Evolutionary conservation across 2,113 vertebrate species (phyloP), one percentile per base, ranked within the genome.

Genomic region (Paratilapia polleni): DNA sequence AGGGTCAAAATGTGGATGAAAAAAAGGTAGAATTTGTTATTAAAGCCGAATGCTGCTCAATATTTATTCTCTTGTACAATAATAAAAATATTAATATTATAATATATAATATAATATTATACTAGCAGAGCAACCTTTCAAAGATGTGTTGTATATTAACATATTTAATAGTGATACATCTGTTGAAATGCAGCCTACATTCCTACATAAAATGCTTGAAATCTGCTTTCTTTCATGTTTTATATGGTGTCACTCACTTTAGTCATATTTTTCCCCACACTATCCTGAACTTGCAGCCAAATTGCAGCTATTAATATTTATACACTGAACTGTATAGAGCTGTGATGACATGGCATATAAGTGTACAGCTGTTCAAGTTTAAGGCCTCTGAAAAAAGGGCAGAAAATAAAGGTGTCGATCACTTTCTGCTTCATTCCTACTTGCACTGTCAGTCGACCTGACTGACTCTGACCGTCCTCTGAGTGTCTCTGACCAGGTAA

Each of bases 341-440:
- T 61, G 28, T 5, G 17, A 34, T 31, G 26, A 34, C 17, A 14
- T 0, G 8, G 17, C 6, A 34, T 34, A 31, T 8, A 34, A 34
- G 60, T 62, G 26, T 1, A 17, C 60, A 62, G 60, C 28, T 62
- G 60, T 20, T 62, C 28, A 62, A 20, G 14, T 22, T 22, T 19
- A 59, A 31, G 4, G 61, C 54, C 5, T 22, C 20, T 43, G 70
- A 26, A 24, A 70, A 60, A n/a, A 24, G 62, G 38, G 34, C 36
- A 20, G 34, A 76, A 34, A 3, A 11, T 62, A 41, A 47, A 28
- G 2, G 9, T 74, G 83, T 41, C 81, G 57, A 66, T 73, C 57
- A 80, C 31, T 12, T 28, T 62, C 38, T 64, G 75, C 22, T 64
- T 77, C 57, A 34, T 79, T 78, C 47, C 81, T 63, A 63, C 80